These are phyloP conservation scores for Spodoptera picta DNA, from an alignment of 2,888 invertebrate genomes.

Conservation along the genomic window DNA sequence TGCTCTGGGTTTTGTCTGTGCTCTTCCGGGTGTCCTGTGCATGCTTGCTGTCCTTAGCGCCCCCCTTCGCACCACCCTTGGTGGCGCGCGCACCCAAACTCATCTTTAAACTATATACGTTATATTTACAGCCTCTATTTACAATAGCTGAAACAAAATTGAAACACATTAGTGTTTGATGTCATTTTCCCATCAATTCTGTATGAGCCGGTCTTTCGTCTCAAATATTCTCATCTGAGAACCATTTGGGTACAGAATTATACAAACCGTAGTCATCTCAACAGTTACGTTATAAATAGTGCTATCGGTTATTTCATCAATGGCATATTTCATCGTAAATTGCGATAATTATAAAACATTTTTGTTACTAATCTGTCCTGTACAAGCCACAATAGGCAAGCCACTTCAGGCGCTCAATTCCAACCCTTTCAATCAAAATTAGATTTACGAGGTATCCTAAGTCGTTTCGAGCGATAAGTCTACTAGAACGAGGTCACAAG, in stretches of 20 bases:
- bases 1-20: slow-evolving; percentile 89
- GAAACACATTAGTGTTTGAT: slow-evolving; percentile 9
- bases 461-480: neutral
- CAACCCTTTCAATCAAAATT: neutral
- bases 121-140: slow-evolving; percentile 95
- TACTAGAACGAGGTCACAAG: neutral
- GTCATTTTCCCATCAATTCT: no score
- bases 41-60: slow-evolving; percentile 81
- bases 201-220: no score
- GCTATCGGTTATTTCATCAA: slow-evolving; percentile 34
- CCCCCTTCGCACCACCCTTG: slow-evolving; percentile 90
- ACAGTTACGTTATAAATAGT: neutral
- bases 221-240: no score
- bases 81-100: slow-evolving; percentile 92
- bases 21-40: slow-evolving; percentile 88
- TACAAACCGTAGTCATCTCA: no score
- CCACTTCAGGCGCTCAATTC: neutral
- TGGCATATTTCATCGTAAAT: neutral
- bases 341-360: neutral
- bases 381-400: neutral
- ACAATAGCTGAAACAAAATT: slow-evolving; percentile 90
- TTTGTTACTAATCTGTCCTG: no score
- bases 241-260: no score
- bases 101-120: slow-evolving; percentile 90
- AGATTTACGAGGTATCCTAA: slow-evolving; percentile 2